Base-by-base conservation (phyloP, 2,113 vertebrate species). In the Lagopus leucura region DNA sequence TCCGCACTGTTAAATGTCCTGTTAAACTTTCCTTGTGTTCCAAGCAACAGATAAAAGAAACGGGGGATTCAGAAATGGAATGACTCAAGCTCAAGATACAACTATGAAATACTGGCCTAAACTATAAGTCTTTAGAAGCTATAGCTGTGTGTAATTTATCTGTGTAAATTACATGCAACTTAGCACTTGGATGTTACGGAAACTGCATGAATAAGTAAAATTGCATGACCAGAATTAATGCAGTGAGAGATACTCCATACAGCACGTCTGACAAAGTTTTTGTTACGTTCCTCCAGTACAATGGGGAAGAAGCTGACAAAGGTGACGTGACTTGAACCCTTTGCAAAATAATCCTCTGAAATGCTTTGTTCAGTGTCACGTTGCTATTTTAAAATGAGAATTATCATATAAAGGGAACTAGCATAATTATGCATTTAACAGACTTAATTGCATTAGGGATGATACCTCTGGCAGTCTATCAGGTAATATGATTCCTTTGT, bases 141-240 rank as follows among this genome's bases (percentile, higher is more conserved):
- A 86, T 87, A 89, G 88, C 87, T 88, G 78, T 38, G 22, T 3
- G 10, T 32, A 92, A 93, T 79, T 90, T 94, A 73, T 88, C 42
- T 70, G 64, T 90, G 86, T 69, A 90, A 88, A 95, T 64, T 84
- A 50, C n/a, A 30, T 52, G 55, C 47, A 89, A 54, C 8, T 66
- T 88, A 89, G 69, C 34, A 52, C 65, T 91, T 80, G 27, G 67
- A 92, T 85, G 43, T 88, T 88, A 92, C 61, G 42, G 82, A 92
- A 95, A 94, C 72, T 55, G 12, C 45, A 79, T 92, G 60, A 93
- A 74, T 89, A 81, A 90, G 21, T 93, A 95, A 92, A 89, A 93
- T 40, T 19, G 54, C 54, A 50, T 82, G 38, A 92, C 48, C 32
- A 72, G 65, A 91, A 92, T 81, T 25, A 76, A 52, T 55, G 76